Evolutionary conservation across 2,113 vertebrate genomes (phyloP).

Genomic region (Azemiops feae): DNA sequence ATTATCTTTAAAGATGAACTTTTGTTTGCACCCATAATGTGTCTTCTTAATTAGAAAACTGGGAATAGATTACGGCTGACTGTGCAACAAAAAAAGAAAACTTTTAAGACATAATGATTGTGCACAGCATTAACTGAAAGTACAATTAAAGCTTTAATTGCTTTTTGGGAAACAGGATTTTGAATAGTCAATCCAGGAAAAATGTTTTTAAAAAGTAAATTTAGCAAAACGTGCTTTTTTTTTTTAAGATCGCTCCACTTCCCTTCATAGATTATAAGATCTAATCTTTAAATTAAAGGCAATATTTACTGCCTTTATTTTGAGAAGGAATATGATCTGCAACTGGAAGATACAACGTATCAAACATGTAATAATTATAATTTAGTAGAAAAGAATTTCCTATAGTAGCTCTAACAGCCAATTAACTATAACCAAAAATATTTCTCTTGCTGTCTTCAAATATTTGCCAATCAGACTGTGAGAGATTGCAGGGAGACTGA

Average conservation of each 20-base stretch:
- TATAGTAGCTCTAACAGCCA: not conserved
- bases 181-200: not conserved
- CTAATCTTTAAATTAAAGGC: not conserved
- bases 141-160: not conserved
- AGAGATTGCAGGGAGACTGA: not conserved
- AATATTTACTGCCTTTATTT: not conserved
- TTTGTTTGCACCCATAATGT: not conserved
- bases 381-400: not conserved
- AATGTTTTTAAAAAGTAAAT: not conserved
- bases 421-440: not conserved
- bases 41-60: not conserved
- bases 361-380: not conserved
- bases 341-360: not conserved
- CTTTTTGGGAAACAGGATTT: not conserved
- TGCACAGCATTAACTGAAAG: not conserved
- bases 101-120: not conserved
- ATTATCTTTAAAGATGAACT: not conserved
- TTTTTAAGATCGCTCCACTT: not conserved
- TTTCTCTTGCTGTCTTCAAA: not conserved
- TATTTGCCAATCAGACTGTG: not conserved
- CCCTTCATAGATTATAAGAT: not conserved
- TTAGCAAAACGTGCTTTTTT: not conserved
- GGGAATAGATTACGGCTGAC: not conserved
- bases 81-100: not conserved
- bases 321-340: not conserved